Conservation (phyloP, 1,140 invertebrate species). For the Drosophila bocqueti region DNA sequence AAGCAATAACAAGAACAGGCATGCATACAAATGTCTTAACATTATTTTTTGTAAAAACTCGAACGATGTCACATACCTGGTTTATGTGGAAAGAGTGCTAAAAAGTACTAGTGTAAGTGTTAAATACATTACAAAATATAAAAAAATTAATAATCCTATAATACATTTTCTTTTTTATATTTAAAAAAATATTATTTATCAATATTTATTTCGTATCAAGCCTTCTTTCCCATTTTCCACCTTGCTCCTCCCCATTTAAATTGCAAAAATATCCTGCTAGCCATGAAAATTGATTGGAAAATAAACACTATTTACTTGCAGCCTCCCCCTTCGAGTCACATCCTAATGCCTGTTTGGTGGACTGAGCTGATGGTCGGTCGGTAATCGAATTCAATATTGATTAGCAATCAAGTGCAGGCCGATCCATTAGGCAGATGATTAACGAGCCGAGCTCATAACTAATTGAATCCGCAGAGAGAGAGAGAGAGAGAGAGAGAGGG, state of each 20-base stretch:
- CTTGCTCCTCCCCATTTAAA: background rate
- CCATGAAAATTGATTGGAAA: slow-evolving; percentile 23
- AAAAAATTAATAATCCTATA: background rate
- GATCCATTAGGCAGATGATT: slow-evolving; percentile 37
- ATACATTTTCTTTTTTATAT: too few relatives aligned
- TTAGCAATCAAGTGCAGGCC: slow-evolving; percentile 37
- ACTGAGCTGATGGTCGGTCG: slow-evolving; percentile 1
- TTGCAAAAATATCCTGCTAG: background rate
- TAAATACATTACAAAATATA: background rate
- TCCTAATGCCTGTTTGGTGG: slow-evolving; percentile 10
- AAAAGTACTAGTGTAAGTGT: background rate
- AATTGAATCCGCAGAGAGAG: slow-evolving; percentile 16
- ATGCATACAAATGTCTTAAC: background rate
- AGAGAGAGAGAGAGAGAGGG: background rate
- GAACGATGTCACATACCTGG: background rate
- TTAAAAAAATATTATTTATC: too few relatives aligned
- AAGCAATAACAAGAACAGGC: background rate
- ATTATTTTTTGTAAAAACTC: too few relatives aligned
- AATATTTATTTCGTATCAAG: background rate
- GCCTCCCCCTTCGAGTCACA: background rate
- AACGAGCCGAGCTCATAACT: slow-evolving; percentile 40
- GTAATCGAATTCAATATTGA: slow-evolving; percentile 45
- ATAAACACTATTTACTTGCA: slow-evolving; percentile 24
- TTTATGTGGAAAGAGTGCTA: too few relatives aligned
- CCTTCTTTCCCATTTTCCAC: background rate